Percentiles rank a stretch among this genome's conserved stretches.
These are phyloP conservation scores for Hyla sarda DNA, from an alignment of 2,113 vertebrate species.

Conservation along the genomic window DNA sequence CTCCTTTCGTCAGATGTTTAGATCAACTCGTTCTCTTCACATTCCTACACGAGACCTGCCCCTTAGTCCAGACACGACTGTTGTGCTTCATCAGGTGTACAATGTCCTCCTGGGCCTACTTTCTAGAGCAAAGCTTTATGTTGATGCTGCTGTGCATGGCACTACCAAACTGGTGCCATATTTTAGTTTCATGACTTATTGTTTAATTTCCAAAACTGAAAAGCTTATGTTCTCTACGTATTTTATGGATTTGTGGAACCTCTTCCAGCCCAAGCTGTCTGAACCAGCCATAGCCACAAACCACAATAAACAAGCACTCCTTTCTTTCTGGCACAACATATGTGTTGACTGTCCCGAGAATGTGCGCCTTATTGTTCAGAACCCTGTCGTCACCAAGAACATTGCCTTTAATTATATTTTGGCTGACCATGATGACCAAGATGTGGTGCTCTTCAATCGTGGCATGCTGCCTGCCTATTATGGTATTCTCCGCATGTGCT, in stretches of 20 bases:
- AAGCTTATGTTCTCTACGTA: constrained; percentile 98
- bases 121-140: constrained; percentile 95
- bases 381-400: constrained; percentile 98
- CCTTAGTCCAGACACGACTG: constrained; percentile 95
- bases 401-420: constrained; percentile 99
- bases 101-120: constrained; percentile 94
- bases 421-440: constrained; percentile 98
- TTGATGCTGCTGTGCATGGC: constrained; percentile 95
- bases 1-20: constrained; percentile 99
- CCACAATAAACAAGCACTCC: constrained; percentile 98
- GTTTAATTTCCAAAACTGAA: constrained; percentile 98
- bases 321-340: constrained; percentile 99
- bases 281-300: constrained; percentile 98
- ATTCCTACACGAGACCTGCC: constrained; percentile 95
- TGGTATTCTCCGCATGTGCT: constrained; percentile 97
- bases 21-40: constrained; percentile 96
- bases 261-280: constrained; percentile 98
- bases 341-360: constrained; percentile 97
- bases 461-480: constrained; percentile 99
- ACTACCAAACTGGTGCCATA: constrained; percentile 98
- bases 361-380: constrained; percentile 96
- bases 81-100: constrained; percentile 97
- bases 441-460: constrained; percentile 99
- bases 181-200: constrained; percentile 99
- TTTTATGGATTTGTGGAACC: constrained; percentile 99